Evolutionary conservation across 1,140 invertebrate genomes (phyloP).

Genomic region (Orius insidiosus): DNA sequence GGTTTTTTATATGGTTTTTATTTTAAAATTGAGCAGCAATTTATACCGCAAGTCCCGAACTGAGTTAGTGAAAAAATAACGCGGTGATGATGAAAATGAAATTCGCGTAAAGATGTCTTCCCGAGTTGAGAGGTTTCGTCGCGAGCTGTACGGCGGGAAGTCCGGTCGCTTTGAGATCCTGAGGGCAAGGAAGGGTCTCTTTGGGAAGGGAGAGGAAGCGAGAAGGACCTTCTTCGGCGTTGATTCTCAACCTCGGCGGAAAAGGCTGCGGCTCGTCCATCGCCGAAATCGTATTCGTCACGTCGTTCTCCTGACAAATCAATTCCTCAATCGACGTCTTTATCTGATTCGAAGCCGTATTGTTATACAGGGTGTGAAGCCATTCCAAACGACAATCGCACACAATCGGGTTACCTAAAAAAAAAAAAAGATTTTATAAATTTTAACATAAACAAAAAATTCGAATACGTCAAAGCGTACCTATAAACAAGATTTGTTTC

Average conservation of each 20-base stretch:
- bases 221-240: not conserved
- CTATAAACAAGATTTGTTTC: no score
- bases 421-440: not conserved
- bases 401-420: constrained; percentile 30
- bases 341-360: constrained; percentile 47
- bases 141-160: constrained; percentile 6
- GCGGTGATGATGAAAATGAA: no score
- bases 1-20: no score
- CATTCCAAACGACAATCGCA: constrained; percentile 60
- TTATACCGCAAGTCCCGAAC: no score
- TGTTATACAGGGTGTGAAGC: constrained; percentile 52
- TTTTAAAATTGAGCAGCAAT: no score
- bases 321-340: constrained; percentile 43
- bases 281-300: not conserved
- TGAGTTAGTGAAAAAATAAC: no score
- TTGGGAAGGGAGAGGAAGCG: not conserved
- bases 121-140: constrained; percentile 2
- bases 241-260: not conserved
- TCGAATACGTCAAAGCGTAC: no score
- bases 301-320: constrained; percentile 28
- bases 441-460: no score
- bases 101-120: no score
- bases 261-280: not conserved
- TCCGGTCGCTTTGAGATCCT: constrained; percentile 5
- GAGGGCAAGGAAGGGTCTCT: constrained; percentile 6